Conservation (phyloP, 2,888 invertebrate species). For the Melikaiella ostensackeni region DNA sequence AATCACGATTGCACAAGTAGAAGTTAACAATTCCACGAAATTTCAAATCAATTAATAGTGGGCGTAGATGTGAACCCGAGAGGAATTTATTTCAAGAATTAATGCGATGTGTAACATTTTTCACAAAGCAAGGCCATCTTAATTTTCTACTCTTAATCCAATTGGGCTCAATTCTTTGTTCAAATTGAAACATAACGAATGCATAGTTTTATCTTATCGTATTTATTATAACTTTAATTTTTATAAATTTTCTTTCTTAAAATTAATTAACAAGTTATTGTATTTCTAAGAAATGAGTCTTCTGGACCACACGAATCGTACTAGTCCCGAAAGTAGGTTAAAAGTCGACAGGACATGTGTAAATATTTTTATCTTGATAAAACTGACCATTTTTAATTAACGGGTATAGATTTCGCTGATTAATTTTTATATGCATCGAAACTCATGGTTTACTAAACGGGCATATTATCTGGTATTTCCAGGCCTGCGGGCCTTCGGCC, state of each 20-base stretch:
- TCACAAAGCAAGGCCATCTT: not conserved
- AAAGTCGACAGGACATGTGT: not conserved
- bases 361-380: not conserved
- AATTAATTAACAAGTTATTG: not conserved
- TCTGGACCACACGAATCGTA: not conserved
- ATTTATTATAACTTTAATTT: no score
- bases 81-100: conserved; percentile 23
- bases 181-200: not conserved
- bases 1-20: not conserved
- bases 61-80: not conserved
- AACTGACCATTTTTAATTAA: not conserved
- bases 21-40: not conserved
- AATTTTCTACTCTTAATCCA: conserved; percentile 2
- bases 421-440: not conserved
- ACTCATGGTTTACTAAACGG: not conserved
- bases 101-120: conserved; percentile 8
- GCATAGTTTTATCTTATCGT: not conserved
- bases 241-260: no score
- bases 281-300: not conserved
- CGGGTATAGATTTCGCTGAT: not conserved
- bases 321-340: not conserved
- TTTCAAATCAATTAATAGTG: not conserved
- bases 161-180: not conserved
- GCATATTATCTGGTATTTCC: not conserved
- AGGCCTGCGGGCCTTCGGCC: not conserved